Evolutionary conservation across 2,113 vertebrate genomes (phyloP), one percentile per base, ranked within the genome.

Genomic region (Ophthalmolycus amberensis): DNA sequence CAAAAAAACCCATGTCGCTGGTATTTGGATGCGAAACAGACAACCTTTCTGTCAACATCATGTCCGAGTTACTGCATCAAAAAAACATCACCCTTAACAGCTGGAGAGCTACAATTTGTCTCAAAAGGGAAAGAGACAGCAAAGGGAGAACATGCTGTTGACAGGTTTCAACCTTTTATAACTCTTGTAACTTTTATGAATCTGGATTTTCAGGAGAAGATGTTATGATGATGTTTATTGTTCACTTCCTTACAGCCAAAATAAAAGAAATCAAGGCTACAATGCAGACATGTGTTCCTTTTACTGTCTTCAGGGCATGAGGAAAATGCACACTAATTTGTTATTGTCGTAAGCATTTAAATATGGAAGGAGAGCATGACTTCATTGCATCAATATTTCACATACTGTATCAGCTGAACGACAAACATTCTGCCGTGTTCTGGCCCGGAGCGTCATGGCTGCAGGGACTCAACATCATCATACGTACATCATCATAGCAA

Each of bases 401-500:
- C 34, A 54, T 32, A n/a, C 29, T 9, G 6, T 25, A 40, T 69
- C 42, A 40, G 40, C 58, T 50, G 27, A 52, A 79, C 14, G 71
- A 38, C 70, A 25, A 65, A 25, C 52, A 18, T 56, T 38, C 20
- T 10, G 50, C 50, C 7, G 50, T 9, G 50, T 54, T n/a, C 50
- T 52, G 20, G 50, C 20, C 20, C 50, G 18, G 50, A 52, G 50
- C 50, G 20, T 9, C 18, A 3, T 7, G 50, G 50, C 50, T 52
- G 8, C 50, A 22, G 76, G 86, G 74, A 54, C 16, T 48, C 71
- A 52, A 77, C 71, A 65, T 83, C 71, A 18, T 37, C 37, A 44
- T 20, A 65, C 62, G 14, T 46, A 60, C 58, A 66, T 81, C 54
- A 79, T 86, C 75, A 72, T 70, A 50, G 40, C 48, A 37, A 69